Base-by-base conservation (phyloP, 2,888 invertebrate species). In the Euzetes globulus region DNA sequence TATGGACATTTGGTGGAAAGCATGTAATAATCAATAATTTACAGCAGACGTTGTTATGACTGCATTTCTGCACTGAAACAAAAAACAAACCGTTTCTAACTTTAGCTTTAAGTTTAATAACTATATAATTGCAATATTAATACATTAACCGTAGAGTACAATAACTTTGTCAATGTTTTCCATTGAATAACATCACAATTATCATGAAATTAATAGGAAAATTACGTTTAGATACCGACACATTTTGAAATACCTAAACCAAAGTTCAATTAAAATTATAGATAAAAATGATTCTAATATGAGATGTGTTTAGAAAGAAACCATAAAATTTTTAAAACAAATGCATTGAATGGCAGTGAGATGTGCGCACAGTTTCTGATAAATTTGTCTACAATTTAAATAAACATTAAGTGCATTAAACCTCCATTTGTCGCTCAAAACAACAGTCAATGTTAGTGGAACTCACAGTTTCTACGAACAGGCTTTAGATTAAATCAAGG, bases 351-450 rank as follows among this genome's bases (percentile, higher is more conserved):
- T 41, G 33, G 4, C 5, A 33, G 33, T 33, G 33, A 33, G 33
- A 33, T 33, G 41, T 41, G 50, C n/a, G 19, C 50, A n/a, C 50
- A 50, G 50, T 19, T 50, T 50, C 4, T 19, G 5, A 50, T n/a
- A n/a, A 19, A 50, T 19, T 50, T 6, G n/a, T 55, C 19, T 50
- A 19, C 19, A 50, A 37, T 37, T 37, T 68, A 68, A 68, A 68
- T 68, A 68, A 68, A 68, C 68, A 68, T 68, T 5, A 45, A 68
- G 68, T 68, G 68, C 68, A 68, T 22, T 68, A 68, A 68, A 68
- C 68, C 45, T 41, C 22, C 37, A 37, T 33, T 41, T 68, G 19
- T 68, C 19, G n/a, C 22, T 27, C 63, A 17, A 25, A 55, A 55
- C 25, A 19, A 22, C 33, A 63, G 33, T 63, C 63, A 63, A 63